These are phyloP conservation scores for Chrysomela aeneicollis DNA, from an alignment of 2,888 invertebrate genomes.

Conservation along the genomic window DNA sequence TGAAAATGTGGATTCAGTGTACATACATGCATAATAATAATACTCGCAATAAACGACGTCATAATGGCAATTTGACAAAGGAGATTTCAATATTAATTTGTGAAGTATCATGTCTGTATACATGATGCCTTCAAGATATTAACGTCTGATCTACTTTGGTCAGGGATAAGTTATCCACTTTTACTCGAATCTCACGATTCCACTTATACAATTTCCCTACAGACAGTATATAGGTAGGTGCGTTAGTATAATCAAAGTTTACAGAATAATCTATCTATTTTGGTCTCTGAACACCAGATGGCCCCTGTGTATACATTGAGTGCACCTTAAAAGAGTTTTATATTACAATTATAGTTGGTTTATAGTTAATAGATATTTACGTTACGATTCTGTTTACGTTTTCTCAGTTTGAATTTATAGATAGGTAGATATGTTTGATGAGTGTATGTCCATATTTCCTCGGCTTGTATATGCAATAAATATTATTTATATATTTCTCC, in stretches of 20 bases:
- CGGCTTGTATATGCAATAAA: neutral
- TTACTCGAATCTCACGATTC: constrained; percentile 43
- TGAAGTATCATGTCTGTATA: too few relatives aligned
- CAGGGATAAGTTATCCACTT: too few relatives aligned
- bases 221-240: constrained; percentile 54
- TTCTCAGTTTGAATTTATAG: neutral
- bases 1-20: too few relatives aligned
- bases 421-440: too few relatives aligned
- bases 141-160: too few relatives aligned
- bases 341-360: constrained; percentile 2
- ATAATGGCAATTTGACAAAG: too few relatives aligned
- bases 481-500: neutral
- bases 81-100: too few relatives aligned
- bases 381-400: constrained; percentile 1
- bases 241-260: too few relatives aligned
- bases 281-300: constrained; percentile 57
- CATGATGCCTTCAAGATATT: too few relatives aligned
- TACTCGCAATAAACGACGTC: too few relatives aligned
- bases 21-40: too few relatives aligned
- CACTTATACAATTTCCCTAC: constrained; percentile 58
- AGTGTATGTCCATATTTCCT: too few relatives aligned
- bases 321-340: constrained; percentile 52
- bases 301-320: constrained; percentile 59
- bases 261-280: constrained; percentile 57
- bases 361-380: neutral